Conservation (phyloP, 1,140 invertebrate species). For the Caerostris darwini region DNA sequence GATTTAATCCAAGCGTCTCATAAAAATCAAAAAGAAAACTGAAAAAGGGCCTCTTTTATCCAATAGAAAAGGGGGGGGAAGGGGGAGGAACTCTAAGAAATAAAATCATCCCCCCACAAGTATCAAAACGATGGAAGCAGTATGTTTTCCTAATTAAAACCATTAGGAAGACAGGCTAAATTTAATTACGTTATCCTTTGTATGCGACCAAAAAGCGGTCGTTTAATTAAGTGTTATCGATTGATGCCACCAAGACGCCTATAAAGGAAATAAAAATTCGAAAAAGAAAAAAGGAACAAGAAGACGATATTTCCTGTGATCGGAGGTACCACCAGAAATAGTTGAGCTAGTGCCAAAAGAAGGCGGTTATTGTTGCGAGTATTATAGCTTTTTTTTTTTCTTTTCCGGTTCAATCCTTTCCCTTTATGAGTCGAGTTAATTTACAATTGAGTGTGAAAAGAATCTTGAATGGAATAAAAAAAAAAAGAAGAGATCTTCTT, state of each 20-base stretch:
- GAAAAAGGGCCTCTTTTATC: background rate
- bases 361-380: background rate
- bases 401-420: background rate
- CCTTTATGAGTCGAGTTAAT: background rate
- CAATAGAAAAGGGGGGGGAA: background rate
- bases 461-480: background rate
- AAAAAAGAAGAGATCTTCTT: background rate
- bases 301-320: background rate
- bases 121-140: constrained; percentile 11
- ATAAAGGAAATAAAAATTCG: background rate
- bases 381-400: background rate
- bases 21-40: constrained; percentile 23
- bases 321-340: constrained; percentile 23
- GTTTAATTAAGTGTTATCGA: constrained; percentile 30
- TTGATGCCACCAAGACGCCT: constrained; percentile 3
- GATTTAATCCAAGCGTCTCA: background rate
- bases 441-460: background rate
- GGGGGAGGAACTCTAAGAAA: background rate
- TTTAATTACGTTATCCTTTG: constrained; percentile 32
- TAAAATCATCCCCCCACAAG: constrained; percentile 36
- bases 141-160: constrained; percentile 36
- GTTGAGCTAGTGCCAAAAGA: constrained; percentile 30
- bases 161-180: constrained; percentile 35
- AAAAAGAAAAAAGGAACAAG: background rate
- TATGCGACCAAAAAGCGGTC: background rate